A percentile compares a stretch with the other conserved stretches of the same genome.
Conservation (phyloP, 2,888 invertebrate species). For the Agapetus fuscipes region DNA sequence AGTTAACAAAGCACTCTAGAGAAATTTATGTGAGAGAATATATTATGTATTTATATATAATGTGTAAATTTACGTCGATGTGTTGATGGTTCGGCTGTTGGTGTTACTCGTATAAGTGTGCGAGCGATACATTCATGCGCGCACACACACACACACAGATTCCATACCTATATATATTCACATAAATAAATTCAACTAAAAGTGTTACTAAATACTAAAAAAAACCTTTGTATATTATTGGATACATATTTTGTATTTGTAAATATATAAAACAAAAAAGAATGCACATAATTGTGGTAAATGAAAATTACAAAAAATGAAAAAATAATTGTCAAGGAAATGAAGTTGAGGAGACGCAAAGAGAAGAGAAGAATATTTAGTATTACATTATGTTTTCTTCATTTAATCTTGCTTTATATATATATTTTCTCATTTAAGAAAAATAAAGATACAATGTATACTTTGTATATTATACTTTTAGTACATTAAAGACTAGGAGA, state of each 20-base stretch:
- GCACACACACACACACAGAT: too few species aligned
- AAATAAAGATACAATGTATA: too few species aligned
- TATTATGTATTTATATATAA: constrained; percentile 3
- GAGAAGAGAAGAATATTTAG: constrained; percentile 13
- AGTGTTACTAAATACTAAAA: too few species aligned
- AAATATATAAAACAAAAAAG: too few species aligned
- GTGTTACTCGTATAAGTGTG: constrained; percentile 3
- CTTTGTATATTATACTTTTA: too few species aligned
- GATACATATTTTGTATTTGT: too few species aligned
- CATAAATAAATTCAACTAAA: too few species aligned
- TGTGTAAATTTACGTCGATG: background rate
- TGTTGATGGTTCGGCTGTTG: constrained; percentile 1
- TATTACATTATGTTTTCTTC: constrained; percentile 18
- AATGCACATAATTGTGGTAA: constrained; percentile 21
- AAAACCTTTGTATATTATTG: too few species aligned
- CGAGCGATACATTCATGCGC: too few species aligned
- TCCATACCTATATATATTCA: too few species aligned
- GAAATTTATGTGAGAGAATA: constrained; percentile 15
- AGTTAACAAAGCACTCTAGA: constrained; percentile 13
- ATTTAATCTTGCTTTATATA: constrained; percentile 9
- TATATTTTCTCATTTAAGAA: constrained; percentile 4
- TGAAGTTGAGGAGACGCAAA: constrained; percentile 12
- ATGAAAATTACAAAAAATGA: constrained; percentile 10
- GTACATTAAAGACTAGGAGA: too few species aligned
- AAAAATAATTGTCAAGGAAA: constrained; percentile 12